Base-by-base conservation (phyloP, 2,113 vertebrate species). In the Merops nubicus region DNA sequence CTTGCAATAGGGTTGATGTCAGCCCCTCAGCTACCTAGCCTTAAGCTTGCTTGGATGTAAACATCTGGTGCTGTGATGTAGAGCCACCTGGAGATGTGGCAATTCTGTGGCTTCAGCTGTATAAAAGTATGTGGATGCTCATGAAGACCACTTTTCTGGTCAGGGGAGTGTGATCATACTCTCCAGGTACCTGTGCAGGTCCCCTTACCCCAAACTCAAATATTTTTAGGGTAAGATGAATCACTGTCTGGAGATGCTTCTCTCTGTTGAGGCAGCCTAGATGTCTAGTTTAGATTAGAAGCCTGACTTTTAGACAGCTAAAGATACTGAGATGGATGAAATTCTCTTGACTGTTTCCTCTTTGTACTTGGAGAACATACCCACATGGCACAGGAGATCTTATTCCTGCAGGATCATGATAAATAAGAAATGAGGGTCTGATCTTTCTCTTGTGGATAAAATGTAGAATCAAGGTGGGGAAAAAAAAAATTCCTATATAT, bases 231-330 rank as follows among this genome's bases (percentile, higher is more conserved):
- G 68, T 74, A 72, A 84, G 92, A 54, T 95, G 92, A 96, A 93
- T 97, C 94, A 92, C 42, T 6, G 64, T 95, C 92, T 96, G 73
- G 83, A 95, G 96, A 63, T 95, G 42, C 56, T 77, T 83, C 72
- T 82, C 68, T 93, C 48, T 76, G 31, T 76, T 85, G 80, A 95
- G 86, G 83, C 68, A 89, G 86, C 60, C 54, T 77, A 95, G 95
- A 96, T 93, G 89, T 96, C 92, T 95, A 93, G 67, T 96, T 93
- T 89, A 97, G 94, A 95, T 96, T 97, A 95, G 59, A 67, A 74
- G 63, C 59, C 43, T 92, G 83, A 92, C 86, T 96, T 95, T 91
- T 87, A 78, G 59, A 70, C 64, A 78, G 80, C 63, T 88, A 54
- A 87, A 95, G 76, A 84, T 92, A 88, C 60, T 20, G 79, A 91